Evolutionary conservation across 2,888 invertebrate species (phyloP).

Genomic region (Epistrophe eligans): DNA sequence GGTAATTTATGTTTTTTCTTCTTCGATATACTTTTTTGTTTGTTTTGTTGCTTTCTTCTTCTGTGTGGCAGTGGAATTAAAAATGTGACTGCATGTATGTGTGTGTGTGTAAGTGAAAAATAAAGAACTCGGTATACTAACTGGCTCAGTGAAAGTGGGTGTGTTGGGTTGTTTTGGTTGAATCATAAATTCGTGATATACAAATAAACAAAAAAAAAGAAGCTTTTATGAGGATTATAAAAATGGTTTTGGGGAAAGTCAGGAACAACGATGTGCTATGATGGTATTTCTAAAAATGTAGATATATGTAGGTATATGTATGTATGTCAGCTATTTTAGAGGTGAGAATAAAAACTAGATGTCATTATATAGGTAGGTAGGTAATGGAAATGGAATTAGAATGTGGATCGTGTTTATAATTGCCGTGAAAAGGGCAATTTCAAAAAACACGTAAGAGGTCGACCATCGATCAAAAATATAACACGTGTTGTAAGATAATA

Average conservation of each 20-base stretch:
- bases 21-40: conserved; percentile 23
- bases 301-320: too few relatives aligned
- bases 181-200: conserved; percentile 64
- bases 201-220: conserved; percentile 28
- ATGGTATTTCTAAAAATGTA: too few relatives aligned
- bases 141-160: not conserved
- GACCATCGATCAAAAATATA: not conserved
- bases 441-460: conserved; percentile 32
- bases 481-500: conserved; percentile 4
- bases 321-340: not conserved
- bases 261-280: not conserved
- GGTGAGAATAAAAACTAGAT: conserved; percentile 14
- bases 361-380: conserved; percentile 44
- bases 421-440: conserved; percentile 27
- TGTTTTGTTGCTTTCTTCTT: conserved; percentile 7
- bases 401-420: conserved; percentile 39
- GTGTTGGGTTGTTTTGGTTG: conserved; percentile 12
- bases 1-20: conserved; percentile 73
- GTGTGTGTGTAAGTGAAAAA: conserved; percentile 32
- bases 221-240: conserved; percentile 51
- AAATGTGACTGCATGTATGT: not conserved
- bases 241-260: conserved; percentile 39
- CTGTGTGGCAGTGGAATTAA: conserved; percentile 17
- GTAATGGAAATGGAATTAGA: conserved; percentile 28
- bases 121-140: not conserved